Percentiles rank a stretch among this genome's conserved stretches.
Evolutionary conservation across 2,113 vertebrate genomes (phyloP).

Genomic region (Nothoprocta perdicaria): DNA sequence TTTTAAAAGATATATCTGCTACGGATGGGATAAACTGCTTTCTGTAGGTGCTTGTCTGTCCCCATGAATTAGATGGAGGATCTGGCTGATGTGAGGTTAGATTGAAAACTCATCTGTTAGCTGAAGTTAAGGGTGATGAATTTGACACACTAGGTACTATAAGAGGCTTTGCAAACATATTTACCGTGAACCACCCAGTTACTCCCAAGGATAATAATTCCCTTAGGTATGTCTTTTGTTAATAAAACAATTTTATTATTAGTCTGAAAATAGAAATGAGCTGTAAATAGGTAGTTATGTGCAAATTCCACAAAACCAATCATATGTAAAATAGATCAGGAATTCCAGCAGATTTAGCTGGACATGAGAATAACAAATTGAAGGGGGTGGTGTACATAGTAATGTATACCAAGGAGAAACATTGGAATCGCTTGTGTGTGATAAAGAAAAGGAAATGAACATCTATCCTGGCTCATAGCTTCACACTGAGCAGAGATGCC

Average conservation of each 20-base stretch:
- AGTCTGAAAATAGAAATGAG: neutral
- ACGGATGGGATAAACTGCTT: neutral
- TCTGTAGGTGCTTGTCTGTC: conserved; percentile 5
- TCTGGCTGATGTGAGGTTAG: neutral
- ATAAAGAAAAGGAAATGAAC: neutral
- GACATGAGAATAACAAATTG: neutral
- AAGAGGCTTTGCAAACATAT: neutral
- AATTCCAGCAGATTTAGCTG: neutral
- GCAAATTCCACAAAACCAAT: neutral
- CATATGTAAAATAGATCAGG: neutral
- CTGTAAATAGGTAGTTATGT: neutral
- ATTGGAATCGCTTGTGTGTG: neutral
- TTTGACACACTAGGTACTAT: neutral
- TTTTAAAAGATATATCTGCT: neutral
- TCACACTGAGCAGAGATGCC: neutral
- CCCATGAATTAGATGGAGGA: neutral
- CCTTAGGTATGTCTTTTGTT: neutral
- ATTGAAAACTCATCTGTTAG: conserved; percentile 7
- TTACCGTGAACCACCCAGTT: neutral
- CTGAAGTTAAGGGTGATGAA: conserved; percentile 13
- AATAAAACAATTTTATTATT: neutral
- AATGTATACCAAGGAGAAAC: neutral
- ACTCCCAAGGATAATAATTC: neutral
- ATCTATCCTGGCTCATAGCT: neutral
- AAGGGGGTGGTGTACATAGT: neutral